Percentiles rank a stretch among this genome's conserved stretches.
phyloP scores from a whole-genome alignment of 2,888 invertebrate species.

The Brassicogethes aeneus region DNA sequence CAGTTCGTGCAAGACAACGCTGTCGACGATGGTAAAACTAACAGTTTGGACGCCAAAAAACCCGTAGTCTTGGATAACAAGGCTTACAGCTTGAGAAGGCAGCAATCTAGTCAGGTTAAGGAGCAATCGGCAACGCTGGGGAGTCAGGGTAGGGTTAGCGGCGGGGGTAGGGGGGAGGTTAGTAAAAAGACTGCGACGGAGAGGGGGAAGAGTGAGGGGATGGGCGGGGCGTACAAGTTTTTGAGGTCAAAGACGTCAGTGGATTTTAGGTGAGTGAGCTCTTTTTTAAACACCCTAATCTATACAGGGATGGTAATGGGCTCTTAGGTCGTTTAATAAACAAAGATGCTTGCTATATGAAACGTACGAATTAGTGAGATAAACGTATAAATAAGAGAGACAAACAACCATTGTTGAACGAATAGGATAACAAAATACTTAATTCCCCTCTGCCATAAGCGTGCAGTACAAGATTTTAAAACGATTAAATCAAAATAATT shows the following conservation, averaged over 20 bases:
- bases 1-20: slow-evolving; percentile 35
- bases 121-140: neutral
- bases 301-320: too few species aligned
- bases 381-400: too few species aligned
- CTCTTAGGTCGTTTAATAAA: too few species aligned
- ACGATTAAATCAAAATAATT: too few species aligned
- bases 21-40: slow-evolving; percentile 15
- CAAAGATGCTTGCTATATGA: too few species aligned
- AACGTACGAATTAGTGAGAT: too few species aligned
- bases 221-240: slow-evolving; percentile 25
- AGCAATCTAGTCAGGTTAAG: slow-evolving; percentile 17
- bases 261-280: slow-evolving; percentile 25
- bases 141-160: neutral
- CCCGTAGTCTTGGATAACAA: slow-evolving; percentile 21
- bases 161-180: neutral
- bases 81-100: slow-evolving; percentile 23
- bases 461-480: too few species aligned
- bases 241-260: slow-evolving; percentile 39
- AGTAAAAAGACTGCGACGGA: slow-evolving; percentile 7
- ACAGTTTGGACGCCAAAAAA: slow-evolving; percentile 8
- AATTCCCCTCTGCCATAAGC: too few species aligned
- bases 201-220: slow-evolving; percentile 5
- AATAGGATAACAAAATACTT: too few species aligned
- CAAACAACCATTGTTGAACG: too few species aligned
- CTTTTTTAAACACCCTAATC: too few species aligned